Conservation (phyloP, 2,888 invertebrate genomes). For the Malthinus seriepunctatus region DNA sequence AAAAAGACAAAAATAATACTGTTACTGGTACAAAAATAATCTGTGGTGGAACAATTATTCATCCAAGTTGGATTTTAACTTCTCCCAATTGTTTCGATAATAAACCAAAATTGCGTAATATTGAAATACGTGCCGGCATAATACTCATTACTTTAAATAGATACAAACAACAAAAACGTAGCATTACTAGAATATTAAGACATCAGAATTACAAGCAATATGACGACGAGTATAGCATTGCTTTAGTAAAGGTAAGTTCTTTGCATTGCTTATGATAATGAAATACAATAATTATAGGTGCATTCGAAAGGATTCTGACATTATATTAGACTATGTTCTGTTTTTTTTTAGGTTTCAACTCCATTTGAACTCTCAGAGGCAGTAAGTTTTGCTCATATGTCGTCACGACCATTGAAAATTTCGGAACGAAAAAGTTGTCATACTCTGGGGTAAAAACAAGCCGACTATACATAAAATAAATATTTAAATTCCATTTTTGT, state of each 20-base stretch:
- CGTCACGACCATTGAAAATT: not conserved
- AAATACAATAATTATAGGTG: too few species aligned
- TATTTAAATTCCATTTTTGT: not conserved
- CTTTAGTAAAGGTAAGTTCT: constrained; percentile 11
- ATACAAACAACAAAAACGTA: too few species aligned
- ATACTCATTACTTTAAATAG: not conserved
- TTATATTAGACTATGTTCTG: too few species aligned
- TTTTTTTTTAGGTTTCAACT: not conserved
- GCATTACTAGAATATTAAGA: too few species aligned
- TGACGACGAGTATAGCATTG: constrained; percentile 6
- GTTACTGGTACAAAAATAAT: not conserved
- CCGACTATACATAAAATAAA: not conserved
- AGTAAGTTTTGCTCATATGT: not conserved
- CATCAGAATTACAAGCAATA: too few species aligned
- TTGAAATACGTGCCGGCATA: constrained; percentile 9
- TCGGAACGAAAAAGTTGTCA: constrained; percentile 5
- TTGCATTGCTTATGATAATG: too few species aligned
- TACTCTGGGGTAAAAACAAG: constrained; percentile 3
- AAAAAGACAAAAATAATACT: too few species aligned
- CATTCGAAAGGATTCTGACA: too few species aligned
- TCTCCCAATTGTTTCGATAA: constrained; percentile 6
- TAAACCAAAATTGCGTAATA: not conserved
- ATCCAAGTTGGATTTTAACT: constrained; percentile 14
- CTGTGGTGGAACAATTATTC: constrained; percentile 15
- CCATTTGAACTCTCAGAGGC: constrained; percentile 1